Conservation (phyloP, 92 coral and sea anemone genomes). For the Epizoanthus rinbou region DNA sequence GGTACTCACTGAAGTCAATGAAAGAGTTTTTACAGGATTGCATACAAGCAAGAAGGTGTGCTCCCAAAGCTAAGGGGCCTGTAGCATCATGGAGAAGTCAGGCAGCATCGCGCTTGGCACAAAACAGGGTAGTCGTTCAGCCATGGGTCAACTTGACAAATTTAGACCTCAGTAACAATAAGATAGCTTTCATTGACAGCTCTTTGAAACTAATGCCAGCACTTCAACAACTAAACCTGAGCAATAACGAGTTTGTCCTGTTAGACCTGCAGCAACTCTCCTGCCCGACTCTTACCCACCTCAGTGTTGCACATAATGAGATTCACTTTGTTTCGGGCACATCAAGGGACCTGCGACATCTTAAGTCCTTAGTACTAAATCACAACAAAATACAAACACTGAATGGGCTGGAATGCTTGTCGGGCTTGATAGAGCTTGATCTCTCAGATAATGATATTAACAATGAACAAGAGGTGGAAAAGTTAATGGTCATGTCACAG, state of each 20-base stretch:
- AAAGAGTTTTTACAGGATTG: conserved; percentile 86
- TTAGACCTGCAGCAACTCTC: conserved; percentile 87
- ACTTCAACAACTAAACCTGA: conserved; percentile 82
- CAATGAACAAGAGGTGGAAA: conserved; percentile 67
- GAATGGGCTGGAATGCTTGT: conserved; percentile 72
- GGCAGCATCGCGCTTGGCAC: conserved; percentile 77
- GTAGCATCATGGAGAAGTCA: conserved; percentile 91
- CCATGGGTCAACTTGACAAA: conserved; percentile 88
- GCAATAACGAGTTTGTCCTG: conserved; percentile 84
- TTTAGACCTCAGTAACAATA: conserved; percentile 80
- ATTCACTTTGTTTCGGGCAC: conserved; percentile 86
- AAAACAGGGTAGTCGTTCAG: conserved; percentile 89
- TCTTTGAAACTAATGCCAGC: conserved; percentile 89
- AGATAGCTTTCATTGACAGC: conserved; percentile 76
- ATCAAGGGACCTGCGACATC: conserved; percentile 75
- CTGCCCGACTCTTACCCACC: conserved; percentile 76
- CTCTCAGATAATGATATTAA: conserved; percentile 65
- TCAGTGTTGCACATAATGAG: conserved; percentile 81
- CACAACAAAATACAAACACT: conserved; percentile 82
- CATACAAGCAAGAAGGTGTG: conserved; percentile 71
- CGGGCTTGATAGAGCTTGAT: conserved; percentile 88
- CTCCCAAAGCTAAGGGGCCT: conserved; percentile 63
- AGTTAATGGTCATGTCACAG: conserved; percentile 74
- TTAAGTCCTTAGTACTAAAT: conserved; percentile 79
- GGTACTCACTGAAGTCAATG: conserved; percentile 81